Evolutionary conservation across 2,888 invertebrate species (phyloP), one percentile per base, ranked within the genome.

Genomic region (Drosophila prolongata): DNA sequence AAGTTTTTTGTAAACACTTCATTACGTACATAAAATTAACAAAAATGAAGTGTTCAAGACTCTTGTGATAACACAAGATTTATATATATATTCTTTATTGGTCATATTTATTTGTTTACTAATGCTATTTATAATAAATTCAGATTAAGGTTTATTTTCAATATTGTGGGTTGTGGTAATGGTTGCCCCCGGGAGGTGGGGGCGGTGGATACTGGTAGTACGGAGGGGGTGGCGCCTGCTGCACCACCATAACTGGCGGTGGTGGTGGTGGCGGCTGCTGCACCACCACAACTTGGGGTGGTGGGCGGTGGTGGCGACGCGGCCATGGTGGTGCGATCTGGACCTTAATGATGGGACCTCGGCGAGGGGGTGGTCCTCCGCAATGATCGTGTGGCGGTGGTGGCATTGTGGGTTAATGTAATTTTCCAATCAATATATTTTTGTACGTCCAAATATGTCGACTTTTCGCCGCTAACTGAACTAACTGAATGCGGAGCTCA

Each of bases 261-360:
- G 77, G 72, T 6, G 76, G 68, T 13, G 71, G 75, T 1, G 75
- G 66, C 8, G 49, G 43, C 30, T 64, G 73, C 37, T 74, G 75
- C 4, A 71, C 71, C 14, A 71, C 71, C 42, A 71, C 71, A 6
- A 74, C 56, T 14, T 73, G 73, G 13, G 65, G 58, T n/a, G 42
- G 65, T 9, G 46, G 78, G 24, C 76, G 80, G 49, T 77, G 83
- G 62, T 83, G 90, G 40, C 79, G 90, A n/a, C 90, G 73, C 4
- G 87, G 89, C 81, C 85, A 86, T 13, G 87, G 84, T 40, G 82
- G 78, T 40, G 80, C 77, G 19, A 90, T 86, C 47, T 87, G 80
- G 11, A 90, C 89, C 70, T 89, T 90, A 37, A 90, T 75, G 19
- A 82, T 69, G 14, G 90, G 90, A 24, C 89, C 89, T 34, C 90